Evolutionary conservation across 2,797 vertebrate genomes (phyloP), one percentile per base, ranked within the genome.

Genomic region (Micrastur ruficollis): DNA sequence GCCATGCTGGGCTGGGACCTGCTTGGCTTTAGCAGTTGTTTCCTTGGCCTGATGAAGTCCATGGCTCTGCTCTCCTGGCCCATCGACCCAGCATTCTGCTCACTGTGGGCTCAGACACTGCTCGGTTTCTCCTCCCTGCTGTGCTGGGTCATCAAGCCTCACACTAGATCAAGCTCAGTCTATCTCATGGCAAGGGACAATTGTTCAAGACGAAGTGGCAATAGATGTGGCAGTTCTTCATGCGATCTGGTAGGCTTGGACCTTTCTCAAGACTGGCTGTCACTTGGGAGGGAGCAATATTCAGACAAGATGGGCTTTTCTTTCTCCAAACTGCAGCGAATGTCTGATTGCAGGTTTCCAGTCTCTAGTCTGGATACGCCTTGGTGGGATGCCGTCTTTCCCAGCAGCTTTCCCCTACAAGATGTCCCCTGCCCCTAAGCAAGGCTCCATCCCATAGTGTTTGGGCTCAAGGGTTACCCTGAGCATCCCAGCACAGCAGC

Each of bases 241-340:
- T 9, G 17, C 71, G 27, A 67, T n/a, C 63, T 75, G 34, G 20
- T 47, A 65, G 44, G 40, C 32, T 68, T 72, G 67, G 74, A 15
- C 38, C 12, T 71, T 74, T 40, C 67, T 85, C 40, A 74, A 20
- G 42, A 31, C 74, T 44, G 58, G 27, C 38, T 63, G 34, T 50
- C 70, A 65, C 14, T 44, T 18, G 50, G 20, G 18, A 90, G 14
- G 22, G 21, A 81, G 25, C 8, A 66, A 34, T 23, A 38, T 46
- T 81, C 34, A 82, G 40, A 68, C 56, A 40, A 38, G 16, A 66
- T 4, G 4, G 15, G 29, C 5, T 67, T 67, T 81, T 70, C 56
- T 15, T 18, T 59, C 65, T 26, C 22, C 14, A 21, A 42, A 26
- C 59, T 21, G 4, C 63, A 85, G 31, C 0, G 0, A 36, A 82